Conservation (phyloP, 2,888 invertebrate species). For the Mesopsocus fuscifrons region DNA sequence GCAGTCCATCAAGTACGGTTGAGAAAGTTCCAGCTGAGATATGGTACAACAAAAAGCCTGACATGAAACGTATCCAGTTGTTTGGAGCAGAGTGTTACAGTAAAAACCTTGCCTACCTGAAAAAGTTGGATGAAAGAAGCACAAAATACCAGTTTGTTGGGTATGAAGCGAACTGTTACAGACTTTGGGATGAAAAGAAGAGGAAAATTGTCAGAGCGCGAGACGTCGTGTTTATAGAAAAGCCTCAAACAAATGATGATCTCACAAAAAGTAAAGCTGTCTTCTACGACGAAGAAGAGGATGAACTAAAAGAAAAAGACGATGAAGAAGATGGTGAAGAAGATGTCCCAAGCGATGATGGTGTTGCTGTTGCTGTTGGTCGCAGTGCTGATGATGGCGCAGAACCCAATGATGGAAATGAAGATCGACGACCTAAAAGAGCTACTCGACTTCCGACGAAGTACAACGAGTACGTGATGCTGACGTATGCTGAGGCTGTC, state of each 20-base stretch:
- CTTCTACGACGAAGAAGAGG: background rate
- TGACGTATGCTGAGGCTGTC: background rate
- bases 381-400: no score
- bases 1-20: slow-evolving; percentile 4
- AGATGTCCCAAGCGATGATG: no score
- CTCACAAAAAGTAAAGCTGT: slow-evolving; percentile 1
- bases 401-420: no score
- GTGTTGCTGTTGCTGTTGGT: no score
- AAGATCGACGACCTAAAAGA: no score
- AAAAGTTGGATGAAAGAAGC: slow-evolving; percentile 2
- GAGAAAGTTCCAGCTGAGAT: slow-evolving; percentile 1
- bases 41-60: slow-evolving; percentile 3
- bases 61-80: slow-evolving; percentile 1
- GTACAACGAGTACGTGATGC: no score
- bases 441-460: no score
- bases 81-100: background rate
- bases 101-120: background rate
- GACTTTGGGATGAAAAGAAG: slow-evolving; percentile 7
- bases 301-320: slow-evolving; percentile 5
- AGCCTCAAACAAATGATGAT: background rate
- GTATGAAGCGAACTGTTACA: background rate
- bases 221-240: slow-evolving; percentile 6
- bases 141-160: background rate
- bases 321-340: slow-evolving; percentile 10
- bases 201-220: slow-evolving; percentile 7